Evolutionary conservation across 2,888 invertebrate genomes (phyloP), one percentile per base, ranked within the genome.

Genomic region (Cryptocephalus moraei): DNA sequence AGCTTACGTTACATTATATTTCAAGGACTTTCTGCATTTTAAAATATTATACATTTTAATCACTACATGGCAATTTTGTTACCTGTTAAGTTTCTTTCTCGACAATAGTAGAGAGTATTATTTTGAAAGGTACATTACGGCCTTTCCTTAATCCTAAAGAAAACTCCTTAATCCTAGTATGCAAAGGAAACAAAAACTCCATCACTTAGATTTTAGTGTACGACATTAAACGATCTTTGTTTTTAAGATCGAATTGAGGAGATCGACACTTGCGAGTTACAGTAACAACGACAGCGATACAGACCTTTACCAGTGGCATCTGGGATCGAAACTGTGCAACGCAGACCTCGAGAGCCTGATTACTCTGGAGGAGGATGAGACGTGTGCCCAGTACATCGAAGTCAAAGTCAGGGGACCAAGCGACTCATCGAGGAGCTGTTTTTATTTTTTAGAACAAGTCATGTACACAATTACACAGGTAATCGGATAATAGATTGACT

Each of bases 301-400:
- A 1, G 84, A 85, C 64, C 68, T 86, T 38, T 80, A 81, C 57
- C 86, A 87, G 63, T 85, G 84, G 84, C 77, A 77, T 66, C 73
- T 78, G 56, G 85, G 85, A 38, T 82, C 82, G 34, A 84, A 84
- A 65, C 71, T 85, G 56, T 81, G 81, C 62, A 76, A 80, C 42
- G 80, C 81, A 1, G 75, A 77, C 38, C 73, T 85, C 49, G 86
- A 86, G 64, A 80, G 82, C 45, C 71, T 86, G 44, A 71, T 86
- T 11, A 81, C 79, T 4, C 69, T 82, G 54, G 78, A 78, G 53
- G 75, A 77, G 44, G 73, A 73, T 44, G 52, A 54, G 36, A 69
- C 68, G 38, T 68, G 69, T 43, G 57, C 56, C 33, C 77, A 79
- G 53, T 78, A 70, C 53, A 72, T 84, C 38, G 83, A 84, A 66